Conservation (phyloP, 2,888 invertebrate genomes). For the Agapostemon virescens region DNA sequence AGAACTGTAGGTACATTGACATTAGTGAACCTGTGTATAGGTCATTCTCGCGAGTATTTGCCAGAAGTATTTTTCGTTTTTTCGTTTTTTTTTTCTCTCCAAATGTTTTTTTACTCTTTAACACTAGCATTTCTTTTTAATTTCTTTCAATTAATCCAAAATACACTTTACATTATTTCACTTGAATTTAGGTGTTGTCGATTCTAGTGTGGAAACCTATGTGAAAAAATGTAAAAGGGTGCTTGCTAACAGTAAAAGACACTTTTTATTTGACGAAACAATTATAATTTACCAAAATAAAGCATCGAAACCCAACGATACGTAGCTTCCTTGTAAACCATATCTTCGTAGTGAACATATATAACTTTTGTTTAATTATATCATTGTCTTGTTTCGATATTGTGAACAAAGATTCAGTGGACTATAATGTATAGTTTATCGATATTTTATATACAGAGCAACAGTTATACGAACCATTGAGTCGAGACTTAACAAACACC, state of each 20-base stretch:
- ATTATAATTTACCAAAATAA: not conserved
- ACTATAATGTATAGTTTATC: not conserved
- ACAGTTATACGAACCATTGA: not conserved
- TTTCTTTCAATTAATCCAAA: constrained; percentile 13
- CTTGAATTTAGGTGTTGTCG: constrained; percentile 9
- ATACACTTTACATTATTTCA: constrained; percentile 24
- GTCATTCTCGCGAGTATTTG: constrained; percentile 63
- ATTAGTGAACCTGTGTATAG: constrained; percentile 72
- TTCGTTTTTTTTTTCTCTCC: not conserved
- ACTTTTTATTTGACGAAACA: not conserved
- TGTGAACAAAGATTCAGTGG: not conserved
- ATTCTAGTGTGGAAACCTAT: constrained; percentile 32
- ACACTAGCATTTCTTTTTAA: constrained; percentile 13
- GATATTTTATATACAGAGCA: not conserved
- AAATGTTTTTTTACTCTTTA: not conserved
- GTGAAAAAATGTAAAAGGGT: constrained; percentile 48
- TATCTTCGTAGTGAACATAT: not conserved
- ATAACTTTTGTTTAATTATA: not conserved
- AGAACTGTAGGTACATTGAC: constrained; percentile 78
- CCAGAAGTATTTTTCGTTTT: constrained; percentile 51
- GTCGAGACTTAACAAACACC: constrained; percentile 60
- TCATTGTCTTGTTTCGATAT: not conserved
- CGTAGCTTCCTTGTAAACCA: not conserved
- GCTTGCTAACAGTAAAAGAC: constrained; percentile 58
- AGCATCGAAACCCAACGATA: not conserved